Evolutionary conservation across 2,113 vertebrate species (phyloP).

Genomic region (Tragelaphus scriptus): DNA sequence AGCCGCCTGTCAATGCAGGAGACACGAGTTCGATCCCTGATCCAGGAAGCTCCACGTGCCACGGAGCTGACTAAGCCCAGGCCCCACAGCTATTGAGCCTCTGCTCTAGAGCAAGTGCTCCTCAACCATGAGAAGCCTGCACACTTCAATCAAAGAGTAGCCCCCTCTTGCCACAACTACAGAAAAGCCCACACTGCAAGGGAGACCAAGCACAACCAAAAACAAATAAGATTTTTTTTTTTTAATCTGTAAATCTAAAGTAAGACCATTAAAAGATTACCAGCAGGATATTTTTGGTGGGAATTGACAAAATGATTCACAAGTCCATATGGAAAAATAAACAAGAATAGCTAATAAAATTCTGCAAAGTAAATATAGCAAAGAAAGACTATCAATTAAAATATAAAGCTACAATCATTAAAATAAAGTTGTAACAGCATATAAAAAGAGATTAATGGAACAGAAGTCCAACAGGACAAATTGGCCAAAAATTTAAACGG

Average conservation of each 20-base stretch:
- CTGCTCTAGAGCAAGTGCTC: neutral
- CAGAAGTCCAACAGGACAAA: too few species aligned
- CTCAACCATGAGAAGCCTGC: neutral
- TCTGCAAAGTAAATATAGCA: neutral
- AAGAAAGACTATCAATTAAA: neutral
- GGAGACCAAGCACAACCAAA: neutral
- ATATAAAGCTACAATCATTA: neutral
- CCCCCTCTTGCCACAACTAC: neutral
- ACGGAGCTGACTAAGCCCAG: neutral
- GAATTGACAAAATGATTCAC: neutral
- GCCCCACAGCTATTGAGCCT: neutral
- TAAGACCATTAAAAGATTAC: neutral
- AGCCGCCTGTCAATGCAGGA: neutral
- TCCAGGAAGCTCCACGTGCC: neutral
- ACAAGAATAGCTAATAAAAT: neutral
- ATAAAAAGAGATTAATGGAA: neutral
- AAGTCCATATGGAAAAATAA: neutral
- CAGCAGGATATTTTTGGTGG: neutral
- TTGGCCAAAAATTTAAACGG: neutral
- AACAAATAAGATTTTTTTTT: neutral
- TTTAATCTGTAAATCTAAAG: neutral
- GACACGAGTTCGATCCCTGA: neutral
- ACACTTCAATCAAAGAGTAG: accelerated
- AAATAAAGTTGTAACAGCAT: neutral
- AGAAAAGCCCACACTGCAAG: neutral